phyloP scores from a whole-genome alignment of 35 echinoderm and acorn worm species.

The Patiria miniata region DNA sequence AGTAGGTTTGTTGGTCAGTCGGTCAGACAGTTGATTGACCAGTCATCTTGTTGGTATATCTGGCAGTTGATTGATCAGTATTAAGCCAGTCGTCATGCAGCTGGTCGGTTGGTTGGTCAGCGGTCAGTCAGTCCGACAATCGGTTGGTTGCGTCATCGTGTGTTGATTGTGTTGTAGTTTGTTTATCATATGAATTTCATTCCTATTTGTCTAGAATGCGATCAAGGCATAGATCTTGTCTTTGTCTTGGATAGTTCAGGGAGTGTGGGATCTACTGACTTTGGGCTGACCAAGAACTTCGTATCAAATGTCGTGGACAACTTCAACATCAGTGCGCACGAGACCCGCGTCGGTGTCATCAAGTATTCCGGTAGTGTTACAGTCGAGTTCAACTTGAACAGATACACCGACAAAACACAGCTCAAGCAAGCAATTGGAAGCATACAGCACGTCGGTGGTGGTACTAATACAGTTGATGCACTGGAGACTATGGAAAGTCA shows the following conservation, averaged over 20 bases:
- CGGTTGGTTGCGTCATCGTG: no score
- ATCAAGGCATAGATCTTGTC: background rate
- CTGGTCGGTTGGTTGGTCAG: no score
- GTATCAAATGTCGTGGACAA: background rate
- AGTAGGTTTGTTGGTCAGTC: no score
- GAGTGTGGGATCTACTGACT: background rate
- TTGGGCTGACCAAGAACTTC: background rate
- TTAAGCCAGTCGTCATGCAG: no score
- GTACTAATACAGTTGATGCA: background rate
- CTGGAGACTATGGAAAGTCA: background rate
- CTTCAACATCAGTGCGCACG: background rate
- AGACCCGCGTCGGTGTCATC: constrained; percentile 1
- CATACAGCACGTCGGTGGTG: background rate
- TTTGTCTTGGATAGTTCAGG: constrained; percentile 19
- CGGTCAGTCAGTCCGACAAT: no score
- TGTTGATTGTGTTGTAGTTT: background rate
- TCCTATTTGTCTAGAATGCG: background rate
- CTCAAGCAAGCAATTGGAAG: background rate
- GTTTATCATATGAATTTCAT: background rate
- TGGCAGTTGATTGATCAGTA: no score
- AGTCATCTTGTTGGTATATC: no score
- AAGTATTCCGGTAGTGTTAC: background rate
- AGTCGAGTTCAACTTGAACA: background rate
- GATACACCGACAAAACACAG: background rate
- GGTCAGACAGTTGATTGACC: no score